Conservation (phyloP, 2,797 vertebrate genomes). For the Anguilla anguilla region DNA sequence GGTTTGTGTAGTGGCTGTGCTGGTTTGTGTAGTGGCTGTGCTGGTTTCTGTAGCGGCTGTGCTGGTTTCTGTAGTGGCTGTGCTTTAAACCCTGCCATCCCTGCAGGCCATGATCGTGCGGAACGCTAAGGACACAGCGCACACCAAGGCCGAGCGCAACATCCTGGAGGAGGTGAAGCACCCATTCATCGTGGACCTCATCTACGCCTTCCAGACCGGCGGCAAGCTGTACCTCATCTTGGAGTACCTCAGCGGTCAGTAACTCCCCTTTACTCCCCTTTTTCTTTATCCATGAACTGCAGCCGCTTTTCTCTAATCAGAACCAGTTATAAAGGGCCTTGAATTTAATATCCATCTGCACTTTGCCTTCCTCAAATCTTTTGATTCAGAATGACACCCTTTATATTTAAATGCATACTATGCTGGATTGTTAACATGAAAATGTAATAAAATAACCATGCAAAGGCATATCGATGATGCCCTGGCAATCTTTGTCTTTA, state of each 20-base stretch:
- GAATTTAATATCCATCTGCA: no score
- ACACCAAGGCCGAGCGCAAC: constrained; percentile 98
- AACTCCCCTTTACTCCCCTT: neutral
- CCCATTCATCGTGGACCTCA: constrained; percentile 98
- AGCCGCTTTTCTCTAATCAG: neutral
- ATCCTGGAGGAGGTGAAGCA: constrained; percentile 99
- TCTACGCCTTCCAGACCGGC: constrained; percentile 99
- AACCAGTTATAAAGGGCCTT: no score
- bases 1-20: no score
- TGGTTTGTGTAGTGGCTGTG: no score
- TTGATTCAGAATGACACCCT: neutral
- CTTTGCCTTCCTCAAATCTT: neutral
- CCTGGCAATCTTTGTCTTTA: no score
- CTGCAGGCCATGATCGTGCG: constrained; percentile 97
- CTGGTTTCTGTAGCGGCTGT: no score
- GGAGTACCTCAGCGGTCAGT: constrained; percentile 98
- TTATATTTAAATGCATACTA: neutral
- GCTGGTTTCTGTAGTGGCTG: neutral
- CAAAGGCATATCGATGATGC: no score
- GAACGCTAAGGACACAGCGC: constrained; percentile 98
- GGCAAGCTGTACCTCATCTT: constrained; percentile 99
- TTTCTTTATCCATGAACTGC: neutral
- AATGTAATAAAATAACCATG: no score
- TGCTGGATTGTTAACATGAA: no score
- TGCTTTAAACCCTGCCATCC: neutral